Conservation (phyloP, 1,140 invertebrate species). For the Drusus annulatus region DNA sequence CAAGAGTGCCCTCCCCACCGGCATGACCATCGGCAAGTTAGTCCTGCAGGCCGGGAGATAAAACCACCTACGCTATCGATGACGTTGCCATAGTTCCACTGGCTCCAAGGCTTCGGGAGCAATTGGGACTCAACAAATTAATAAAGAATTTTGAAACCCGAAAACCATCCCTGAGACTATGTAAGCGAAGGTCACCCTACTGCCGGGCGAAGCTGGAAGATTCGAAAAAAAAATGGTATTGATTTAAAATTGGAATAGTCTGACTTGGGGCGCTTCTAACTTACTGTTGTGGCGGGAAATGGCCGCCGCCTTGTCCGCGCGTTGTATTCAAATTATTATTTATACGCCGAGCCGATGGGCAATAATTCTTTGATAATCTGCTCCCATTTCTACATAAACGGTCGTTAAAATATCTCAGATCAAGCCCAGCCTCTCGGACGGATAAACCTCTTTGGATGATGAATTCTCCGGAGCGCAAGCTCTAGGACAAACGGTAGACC, state of each 20-base stretch:
- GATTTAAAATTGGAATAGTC: conserved; percentile 44
- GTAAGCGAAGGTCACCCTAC: neutral
- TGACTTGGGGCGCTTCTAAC: conserved; percentile 38
- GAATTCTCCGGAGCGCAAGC: neutral
- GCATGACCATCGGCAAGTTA: no score
- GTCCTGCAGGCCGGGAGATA: no score
- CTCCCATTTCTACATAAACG: conserved; percentile 38
- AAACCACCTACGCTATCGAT: no score
- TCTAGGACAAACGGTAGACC: neutral
- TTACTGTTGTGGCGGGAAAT: conserved; percentile 19
- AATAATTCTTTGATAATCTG: conserved; percentile 41
- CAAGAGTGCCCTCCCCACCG: no score
- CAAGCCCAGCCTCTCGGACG: neutral
- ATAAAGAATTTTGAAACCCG: no score
- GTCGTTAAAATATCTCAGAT: conserved; percentile 33
- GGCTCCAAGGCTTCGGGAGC: no score
- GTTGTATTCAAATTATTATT: conserved; percentile 34
- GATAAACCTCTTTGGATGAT: neutral
- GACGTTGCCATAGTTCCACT: no score
- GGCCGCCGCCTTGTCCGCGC: conserved; percentile 23
- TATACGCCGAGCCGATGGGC: conserved; percentile 27
- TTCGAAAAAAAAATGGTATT: conserved; percentile 42
- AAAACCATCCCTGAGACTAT: no score
- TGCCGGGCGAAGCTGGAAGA: conserved; percentile 1
- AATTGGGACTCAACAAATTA: no score